Evolutionary conservation across 2,113 vertebrate genomes (phyloP), one percentile per base, ranked within the genome.

Genomic region (Thalassoma bifasciatum): DNA sequence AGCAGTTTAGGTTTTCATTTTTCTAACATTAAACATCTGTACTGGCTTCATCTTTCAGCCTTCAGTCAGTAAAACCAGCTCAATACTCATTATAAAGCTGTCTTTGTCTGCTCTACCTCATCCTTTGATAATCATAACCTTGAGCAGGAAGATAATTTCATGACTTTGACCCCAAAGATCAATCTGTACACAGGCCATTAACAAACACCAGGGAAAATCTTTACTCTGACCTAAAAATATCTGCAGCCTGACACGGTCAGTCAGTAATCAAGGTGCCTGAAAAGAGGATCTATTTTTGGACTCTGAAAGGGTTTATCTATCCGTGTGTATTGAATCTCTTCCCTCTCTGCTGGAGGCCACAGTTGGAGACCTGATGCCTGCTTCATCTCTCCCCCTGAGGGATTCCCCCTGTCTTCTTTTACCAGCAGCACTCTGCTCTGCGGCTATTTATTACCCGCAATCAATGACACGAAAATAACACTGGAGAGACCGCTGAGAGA

Each of bases 391-490:
- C 23, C 22, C 1, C 69, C 81, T 67, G 0, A 14, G 53, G 79
- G 46, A 40, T 26, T 46, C 60, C 71, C 21, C 59, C 69, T 40
- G 70, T 58, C 42, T 40, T 81, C 83, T 71, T 65, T 88, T 89
- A 88, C 88, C 88, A 86, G 86, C 83, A 91, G 86, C 86, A 64
- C 87, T 79, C 46, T 0, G 4, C 81, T 61, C 75, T 60, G n/a
- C 5, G 8, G 81, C 70, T 89, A 89, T 92, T 92, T 88, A 88
- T 82, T 86, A 79, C 82, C 44, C 65, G 68, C 66, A 56, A 93
- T 93, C 92, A 66, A 92, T 92, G 66, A 7, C 37, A 74, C 86
- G 91, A 83, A 92, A 92, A 91, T 90, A 91, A 88, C 79, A 30
- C 63, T 0, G 66, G 62, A 24, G 68, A 86, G 30, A 30, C 83